Conservation (phyloP, 2,888 invertebrate genomes). For the Ellobium chinense region DNA sequence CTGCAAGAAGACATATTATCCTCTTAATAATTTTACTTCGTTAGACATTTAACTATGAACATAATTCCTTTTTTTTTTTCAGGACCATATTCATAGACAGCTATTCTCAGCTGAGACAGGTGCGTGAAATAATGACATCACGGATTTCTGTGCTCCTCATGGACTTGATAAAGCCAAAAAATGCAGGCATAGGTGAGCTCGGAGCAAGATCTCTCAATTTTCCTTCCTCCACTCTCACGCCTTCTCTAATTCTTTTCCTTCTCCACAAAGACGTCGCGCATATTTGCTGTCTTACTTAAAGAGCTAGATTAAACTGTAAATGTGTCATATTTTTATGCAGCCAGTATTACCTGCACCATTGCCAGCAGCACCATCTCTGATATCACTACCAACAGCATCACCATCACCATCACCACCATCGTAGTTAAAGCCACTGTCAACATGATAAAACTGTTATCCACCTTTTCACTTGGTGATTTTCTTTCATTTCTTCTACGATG, state of each 20-base stretch:
- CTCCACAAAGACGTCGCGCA: too few species aligned
- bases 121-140: conserved; percentile 57
- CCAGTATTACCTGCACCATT: neutral
- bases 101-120: conserved; percentile 55
- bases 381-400: too few species aligned
- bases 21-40: too few species aligned
- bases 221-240: too few species aligned
- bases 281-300: neutral
- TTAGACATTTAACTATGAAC: too few species aligned
- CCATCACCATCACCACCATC: neutral
- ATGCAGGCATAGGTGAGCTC: conserved; percentile 13
- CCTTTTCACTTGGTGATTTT: too few species aligned
- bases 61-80: conserved; percentile 40
- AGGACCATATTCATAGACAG: conserved; percentile 63
- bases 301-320: neutral
- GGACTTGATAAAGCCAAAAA: conserved; percentile 28
- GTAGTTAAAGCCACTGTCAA: neutral
- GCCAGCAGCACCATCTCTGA: neutral
- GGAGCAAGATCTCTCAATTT: neutral
- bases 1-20: too few species aligned
- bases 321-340: neutral
- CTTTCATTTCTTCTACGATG: neutral
- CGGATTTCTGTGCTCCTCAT: conserved; percentile 57
- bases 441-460: neutral
- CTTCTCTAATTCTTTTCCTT: too few species aligned